Evolutionary conservation across 2,888 invertebrate genomes (phyloP).

Genomic region (Oxyscelio sp.): DNA sequence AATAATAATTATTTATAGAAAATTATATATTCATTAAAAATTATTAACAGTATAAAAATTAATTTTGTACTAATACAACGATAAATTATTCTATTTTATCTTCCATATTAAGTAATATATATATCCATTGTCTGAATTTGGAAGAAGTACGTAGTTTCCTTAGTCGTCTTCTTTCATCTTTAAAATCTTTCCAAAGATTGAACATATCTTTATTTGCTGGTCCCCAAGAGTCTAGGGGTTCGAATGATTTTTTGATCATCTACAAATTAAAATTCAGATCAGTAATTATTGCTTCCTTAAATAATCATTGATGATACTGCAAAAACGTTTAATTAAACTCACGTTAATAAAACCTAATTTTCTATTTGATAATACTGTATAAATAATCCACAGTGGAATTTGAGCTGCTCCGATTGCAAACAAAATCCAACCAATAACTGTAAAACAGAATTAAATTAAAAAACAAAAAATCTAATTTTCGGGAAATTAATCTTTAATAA

Average conservation of each 20-base stretch:
- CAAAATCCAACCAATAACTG: constrained; percentile 89
- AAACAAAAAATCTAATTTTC: not conserved
- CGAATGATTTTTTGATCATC: constrained; percentile 83
- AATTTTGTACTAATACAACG: too few species aligned
- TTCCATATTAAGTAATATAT: constrained; percentile 57
- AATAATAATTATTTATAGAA: too few species aligned
- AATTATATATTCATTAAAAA: too few species aligned
- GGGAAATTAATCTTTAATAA: not conserved
- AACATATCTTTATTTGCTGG: constrained; percentile 81
- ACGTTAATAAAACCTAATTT: constrained; percentile 78
- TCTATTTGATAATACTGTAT: constrained; percentile 82
- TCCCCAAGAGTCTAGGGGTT: constrained; percentile 86
- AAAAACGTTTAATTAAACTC: too few species aligned
- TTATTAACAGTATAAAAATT: too few species aligned
- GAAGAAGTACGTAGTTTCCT: constrained; percentile 69
- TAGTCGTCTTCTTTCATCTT: constrained; percentile 78
- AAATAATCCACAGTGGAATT: constrained; percentile 88
- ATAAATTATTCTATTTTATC: constrained; percentile 14
- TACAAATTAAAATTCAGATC: constrained; percentile 73
- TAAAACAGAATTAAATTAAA: too few species aligned
- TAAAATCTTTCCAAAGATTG: constrained; percentile 86
- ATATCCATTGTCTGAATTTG: constrained; percentile 57
- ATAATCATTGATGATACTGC: too few species aligned
- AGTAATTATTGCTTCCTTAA: too few species aligned
- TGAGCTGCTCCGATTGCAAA: constrained; percentile 89